Conservation (phyloP, 2,888 invertebrate genomes). For the Chirona hameri region DNA sequence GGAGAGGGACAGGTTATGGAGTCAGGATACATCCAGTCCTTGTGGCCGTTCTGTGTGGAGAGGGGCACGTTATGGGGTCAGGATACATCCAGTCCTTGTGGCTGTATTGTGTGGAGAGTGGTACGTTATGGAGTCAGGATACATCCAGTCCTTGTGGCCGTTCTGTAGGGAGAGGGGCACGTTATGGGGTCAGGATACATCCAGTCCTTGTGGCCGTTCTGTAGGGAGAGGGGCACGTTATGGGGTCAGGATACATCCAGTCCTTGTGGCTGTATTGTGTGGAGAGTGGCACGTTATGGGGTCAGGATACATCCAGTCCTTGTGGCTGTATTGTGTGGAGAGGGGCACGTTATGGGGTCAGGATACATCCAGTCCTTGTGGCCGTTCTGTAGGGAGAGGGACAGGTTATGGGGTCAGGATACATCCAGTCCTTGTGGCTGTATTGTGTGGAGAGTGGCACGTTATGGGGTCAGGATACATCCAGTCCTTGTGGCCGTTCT, state of each 20-base stretch:
- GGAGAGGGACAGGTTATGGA: no score
- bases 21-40: conserved; percentile 71
- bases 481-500: conserved; percentile 83
- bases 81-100: conserved; percentile 82
- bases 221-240: neutral
- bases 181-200: conserved; percentile 51
- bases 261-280: conserved; percentile 74
- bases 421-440: conserved; percentile 88
- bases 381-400: conserved; percentile 53
- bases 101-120: conserved; percentile 53
- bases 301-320: conserved; percentile 71
- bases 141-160: conserved; percentile 88
- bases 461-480: conserved; percentile 51
- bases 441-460: conserved; percentile 45
- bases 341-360: no score
- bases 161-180: conserved; percentile 45
- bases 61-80: no score
- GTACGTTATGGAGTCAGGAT: conserved; percentile 39
- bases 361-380: conserved; percentile 82
- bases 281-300: no score
- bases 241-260: conserved; percentile 61
- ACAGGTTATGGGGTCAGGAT: conserved; percentile 39
- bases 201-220: conserved; percentile 83
- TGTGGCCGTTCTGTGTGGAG: conserved; percentile 63
- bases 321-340: conserved; percentile 63